Evolutionary conservation across 1,140 invertebrate species (phyloP), one percentile per base, ranked within the genome.

Genomic region (Macrobrachium nipponense): DNA sequence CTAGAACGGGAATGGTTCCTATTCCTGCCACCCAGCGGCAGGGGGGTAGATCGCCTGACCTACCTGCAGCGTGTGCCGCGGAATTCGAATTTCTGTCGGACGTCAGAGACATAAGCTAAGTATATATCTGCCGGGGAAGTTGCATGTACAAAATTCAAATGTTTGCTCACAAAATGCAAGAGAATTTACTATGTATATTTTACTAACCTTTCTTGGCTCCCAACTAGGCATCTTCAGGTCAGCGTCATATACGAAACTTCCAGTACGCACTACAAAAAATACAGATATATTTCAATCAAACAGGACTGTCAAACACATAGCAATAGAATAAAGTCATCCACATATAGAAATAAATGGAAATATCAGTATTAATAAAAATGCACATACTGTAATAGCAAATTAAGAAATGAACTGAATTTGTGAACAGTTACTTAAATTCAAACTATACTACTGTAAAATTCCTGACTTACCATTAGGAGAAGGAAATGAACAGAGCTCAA

Each of bases 201-300:
- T 60, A 36, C 60, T 77, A 59, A 86, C 84, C 78, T 86, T 89
- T 0, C 93, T 94, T 1, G 97, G 96, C 82, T 92, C 92, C 97
- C 97, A 98, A 87, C 95, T 92, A 4, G 93, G 91, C 15, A 97
- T 90, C 10, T 94, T 92, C 0, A 98, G 89, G 79, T 95, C 94
- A n/a, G 95, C 94, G 91, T 99, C 97, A 91, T 98, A 96, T 0
- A 97, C 93, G 92, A 98, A 99, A 90, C 97, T 98, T 4, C 98
- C 98, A 85, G 95, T 96, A 89, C 94, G 92, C 0, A 96, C 96
- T 95, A 91, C 73, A 92, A 92, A 87, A 15, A 44, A 8, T 76
- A 64, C 15, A 80, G 3, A 59, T 12, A 36, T 68, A 43, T 43
- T 11, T 73, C 15, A 8, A 75, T 43, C 12, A 68, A 15, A 11